phyloP scores from a whole-genome alignment of 30 jellyfish, hydroid and myxozoan genomes.

The Aurelia sp. region DNA sequence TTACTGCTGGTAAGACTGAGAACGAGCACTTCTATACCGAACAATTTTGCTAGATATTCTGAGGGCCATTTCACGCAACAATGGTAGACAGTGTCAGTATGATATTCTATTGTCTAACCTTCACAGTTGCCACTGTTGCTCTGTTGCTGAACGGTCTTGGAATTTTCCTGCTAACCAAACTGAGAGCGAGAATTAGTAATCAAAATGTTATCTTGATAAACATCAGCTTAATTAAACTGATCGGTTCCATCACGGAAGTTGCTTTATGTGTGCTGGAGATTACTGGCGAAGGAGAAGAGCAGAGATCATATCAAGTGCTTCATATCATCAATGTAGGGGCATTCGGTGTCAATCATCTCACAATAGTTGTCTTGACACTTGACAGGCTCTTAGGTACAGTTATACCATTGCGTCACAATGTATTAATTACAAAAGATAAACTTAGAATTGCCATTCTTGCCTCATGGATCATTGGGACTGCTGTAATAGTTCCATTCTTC shows the following conservation, averaged over 20 bases:
- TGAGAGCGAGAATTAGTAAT: not conserved
- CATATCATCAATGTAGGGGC: constrained; percentile 53
- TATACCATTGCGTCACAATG: constrained; percentile 11
- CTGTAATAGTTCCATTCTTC: constrained; percentile 51
- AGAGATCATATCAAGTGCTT: constrained; percentile 18
- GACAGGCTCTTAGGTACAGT: constrained; percentile 44
- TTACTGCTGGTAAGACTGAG: no score
- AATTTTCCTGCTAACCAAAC: not conserved
- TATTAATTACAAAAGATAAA: constrained; percentile 5
- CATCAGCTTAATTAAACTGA: constrained; percentile 20
- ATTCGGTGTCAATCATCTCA: constrained; percentile 59
- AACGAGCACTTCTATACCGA: no score
- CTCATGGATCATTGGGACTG: constrained; percentile 58
- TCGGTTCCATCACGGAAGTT: constrained; percentile 11
- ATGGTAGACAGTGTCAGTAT: not conserved
- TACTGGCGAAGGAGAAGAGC: constrained; percentile 3
- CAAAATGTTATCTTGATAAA: constrained; percentile 27
- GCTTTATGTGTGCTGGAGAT: constrained; percentile 12
- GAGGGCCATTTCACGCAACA: no score
- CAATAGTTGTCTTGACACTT: constrained; percentile 21
- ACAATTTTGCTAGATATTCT: no score
- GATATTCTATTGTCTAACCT: constrained; percentile 10
- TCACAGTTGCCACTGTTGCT: constrained; percentile 1
- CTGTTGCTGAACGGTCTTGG: constrained; percentile 45
- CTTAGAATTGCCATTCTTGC: constrained; percentile 10